phyloP scores from a whole-genome alignment of 1,140 invertebrate species.

The Drosophila yakuba region DNA sequence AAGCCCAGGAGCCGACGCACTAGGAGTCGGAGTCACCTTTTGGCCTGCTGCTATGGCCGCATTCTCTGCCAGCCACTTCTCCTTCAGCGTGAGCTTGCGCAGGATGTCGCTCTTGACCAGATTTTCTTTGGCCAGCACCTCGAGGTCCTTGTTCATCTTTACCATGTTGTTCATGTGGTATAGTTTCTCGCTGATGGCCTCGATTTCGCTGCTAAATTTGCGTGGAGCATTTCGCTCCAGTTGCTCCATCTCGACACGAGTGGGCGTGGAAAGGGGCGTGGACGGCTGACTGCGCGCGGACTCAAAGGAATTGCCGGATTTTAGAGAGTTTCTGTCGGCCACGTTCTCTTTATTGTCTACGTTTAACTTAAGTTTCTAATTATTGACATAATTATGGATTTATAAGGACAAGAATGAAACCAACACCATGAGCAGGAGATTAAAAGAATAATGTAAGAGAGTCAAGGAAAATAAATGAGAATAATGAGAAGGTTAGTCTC shows the following conservation, averaged over 20 bases:
- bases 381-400: conserved; percentile 1
- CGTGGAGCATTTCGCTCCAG: conserved; percentile 71
- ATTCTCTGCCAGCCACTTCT: conserved; percentile 82
- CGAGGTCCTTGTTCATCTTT: conserved; percentile 83
- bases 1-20: not conserved
- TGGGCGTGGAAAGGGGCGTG: conserved; percentile 54
- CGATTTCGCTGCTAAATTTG: conserved; percentile 78
- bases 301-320: conserved; percentile 70
- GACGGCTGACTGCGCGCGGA: conserved; percentile 62
- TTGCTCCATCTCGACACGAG: conserved; percentile 75
- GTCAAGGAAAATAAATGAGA: conserved; percentile 66
- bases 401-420: conserved; percentile 43
- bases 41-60: conserved; percentile 61
- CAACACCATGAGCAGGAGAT: conserved; percentile 66
- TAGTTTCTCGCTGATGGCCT: conserved; percentile 81
- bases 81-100: conserved; percentile 81
- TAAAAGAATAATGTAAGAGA: conserved; percentile 43
- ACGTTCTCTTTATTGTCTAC: conserved; percentile 70
- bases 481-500: conserved; percentile 64
- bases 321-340: conserved; percentile 44
- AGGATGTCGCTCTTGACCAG: conserved; percentile 83
- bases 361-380: conserved; percentile 49
- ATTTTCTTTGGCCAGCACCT: conserved; percentile 81
- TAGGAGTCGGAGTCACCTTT: conserved; percentile 1
- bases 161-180: conserved; percentile 81